Base-by-base conservation (phyloP, 2,888 invertebrate genomes). In the Drosophila kuntzei region DNA sequence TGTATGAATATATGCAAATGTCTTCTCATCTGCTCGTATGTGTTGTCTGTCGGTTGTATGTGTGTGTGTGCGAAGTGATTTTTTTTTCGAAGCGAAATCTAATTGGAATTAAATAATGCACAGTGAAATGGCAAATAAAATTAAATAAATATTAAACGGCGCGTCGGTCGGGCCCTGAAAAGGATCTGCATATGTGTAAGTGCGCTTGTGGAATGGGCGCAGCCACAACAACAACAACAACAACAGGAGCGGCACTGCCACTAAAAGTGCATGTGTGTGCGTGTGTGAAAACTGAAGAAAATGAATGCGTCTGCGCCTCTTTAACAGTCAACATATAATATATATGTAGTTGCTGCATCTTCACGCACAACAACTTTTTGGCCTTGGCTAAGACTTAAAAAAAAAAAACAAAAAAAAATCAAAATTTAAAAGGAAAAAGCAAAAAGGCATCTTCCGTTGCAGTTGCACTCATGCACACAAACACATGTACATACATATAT, bases 221-320 rank as follows among this genome's bases (percentile, higher is more conserved):
- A 78, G 84, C 47, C 72, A 74, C 68, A 79, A 70, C 71, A 60
- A 50, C 67, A 69, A 51, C 66, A 70, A 51, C 57, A 74, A 41
- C 67, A 78, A 43, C 80, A 76, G 76, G 66, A 76, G 76, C 80
- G 76, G 79, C 78, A 68, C 81, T 87, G 70, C 72, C 73, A 82
- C 76, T 61, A 58, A 44, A 68, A 58, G 69, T 50, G 54, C 41
- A 20, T 57, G 49, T 54, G 39, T 61, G 49, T 62, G 57, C 64
- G 27, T 65, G 54, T 55, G 51, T 71, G 47, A 70, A 85, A 81
- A 81, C 7, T 86, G 54, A 51, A 71, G 41, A 71, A 72, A 88
- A 67, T 83, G 64, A 80, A 80, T 71, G 89, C 87, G 84, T 80
- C 87, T 88, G 87, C 80, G 80, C 63, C 69, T 79, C 39, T 46